phyloP scores from a whole-genome alignment of 2,113 vertebrate species.

The Aldabrachelys gigantea region DNA sequence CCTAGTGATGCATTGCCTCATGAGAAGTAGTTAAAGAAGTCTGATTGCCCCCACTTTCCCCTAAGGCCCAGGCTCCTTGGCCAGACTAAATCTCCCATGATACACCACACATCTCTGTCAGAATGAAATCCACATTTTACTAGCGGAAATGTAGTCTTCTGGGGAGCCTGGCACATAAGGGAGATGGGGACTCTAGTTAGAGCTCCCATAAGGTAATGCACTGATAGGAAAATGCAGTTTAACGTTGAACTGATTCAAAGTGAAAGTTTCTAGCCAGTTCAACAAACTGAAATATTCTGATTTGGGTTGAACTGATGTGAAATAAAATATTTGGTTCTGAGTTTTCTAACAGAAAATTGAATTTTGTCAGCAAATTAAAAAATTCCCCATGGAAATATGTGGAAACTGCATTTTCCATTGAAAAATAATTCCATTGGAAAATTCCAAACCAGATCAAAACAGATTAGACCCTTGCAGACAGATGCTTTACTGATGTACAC shows the following conservation, averaged over 20 bases:
- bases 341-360: neutral
- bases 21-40: neutral
- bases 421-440: neutral
- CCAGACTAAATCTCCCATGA: neutral
- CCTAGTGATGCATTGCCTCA: accelerated
- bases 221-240: neutral
- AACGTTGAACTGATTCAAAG: neutral
- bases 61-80: accelerated
- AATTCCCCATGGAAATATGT: neutral
- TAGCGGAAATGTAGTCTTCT: neutral
- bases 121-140: neutral
- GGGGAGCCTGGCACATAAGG: neutral
- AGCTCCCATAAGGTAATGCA: neutral
- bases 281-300: neutral
- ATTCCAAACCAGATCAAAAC: neutral
- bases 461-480: neutral
- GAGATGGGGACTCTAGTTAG: neutral
- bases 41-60: accelerated
- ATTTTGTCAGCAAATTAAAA: neutral
- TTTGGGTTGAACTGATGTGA: neutral
- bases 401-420: neutral
- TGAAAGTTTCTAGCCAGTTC: neutral
- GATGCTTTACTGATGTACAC: neutral
- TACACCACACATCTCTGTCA: neutral
- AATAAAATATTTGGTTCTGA: neutral